phyloP scores from a whole-genome alignment of 2,113 vertebrate genomes.

The Microcebus murinus region DNA sequence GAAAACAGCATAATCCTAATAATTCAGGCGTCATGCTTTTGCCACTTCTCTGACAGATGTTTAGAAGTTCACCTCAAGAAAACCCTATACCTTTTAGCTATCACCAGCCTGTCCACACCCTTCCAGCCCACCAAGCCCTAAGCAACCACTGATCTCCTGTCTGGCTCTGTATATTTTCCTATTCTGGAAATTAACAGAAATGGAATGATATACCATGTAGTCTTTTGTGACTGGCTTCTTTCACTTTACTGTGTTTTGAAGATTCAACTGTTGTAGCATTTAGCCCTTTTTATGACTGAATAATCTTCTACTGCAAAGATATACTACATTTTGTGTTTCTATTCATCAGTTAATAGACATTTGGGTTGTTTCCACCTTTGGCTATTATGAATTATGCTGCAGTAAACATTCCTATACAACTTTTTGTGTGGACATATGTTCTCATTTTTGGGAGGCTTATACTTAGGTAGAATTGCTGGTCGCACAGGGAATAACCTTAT shows the following conservation, averaged over 20 bases:
- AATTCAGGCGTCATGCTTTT: neutral
- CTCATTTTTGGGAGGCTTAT: neutral
- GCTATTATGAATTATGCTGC: neutral
- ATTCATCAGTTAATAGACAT: neutral
- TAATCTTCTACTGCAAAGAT: neutral
- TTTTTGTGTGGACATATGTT: neutral
- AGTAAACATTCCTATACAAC: neutral
- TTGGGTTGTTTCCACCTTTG: neutral
- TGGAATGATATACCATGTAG: neutral
- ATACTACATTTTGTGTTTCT: neutral
- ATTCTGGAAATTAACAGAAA: neutral
- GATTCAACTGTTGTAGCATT: neutral
- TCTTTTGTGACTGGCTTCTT: neutral
- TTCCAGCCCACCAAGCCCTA: neutral
- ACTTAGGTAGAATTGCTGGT: neutral
- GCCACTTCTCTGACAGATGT: neutral
- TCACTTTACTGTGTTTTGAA: neutral
- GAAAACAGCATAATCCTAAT: neutral
- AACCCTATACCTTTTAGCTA: neutral
- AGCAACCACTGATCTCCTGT: neutral
- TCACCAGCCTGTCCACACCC: neutral
- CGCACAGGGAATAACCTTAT: neutral
- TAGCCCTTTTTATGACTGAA: neutral
- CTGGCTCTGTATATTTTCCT: neutral
- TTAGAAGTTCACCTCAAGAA: neutral